Conservation (phyloP, 2,113 vertebrate genomes). For the Panurus biarmicus region DNA sequence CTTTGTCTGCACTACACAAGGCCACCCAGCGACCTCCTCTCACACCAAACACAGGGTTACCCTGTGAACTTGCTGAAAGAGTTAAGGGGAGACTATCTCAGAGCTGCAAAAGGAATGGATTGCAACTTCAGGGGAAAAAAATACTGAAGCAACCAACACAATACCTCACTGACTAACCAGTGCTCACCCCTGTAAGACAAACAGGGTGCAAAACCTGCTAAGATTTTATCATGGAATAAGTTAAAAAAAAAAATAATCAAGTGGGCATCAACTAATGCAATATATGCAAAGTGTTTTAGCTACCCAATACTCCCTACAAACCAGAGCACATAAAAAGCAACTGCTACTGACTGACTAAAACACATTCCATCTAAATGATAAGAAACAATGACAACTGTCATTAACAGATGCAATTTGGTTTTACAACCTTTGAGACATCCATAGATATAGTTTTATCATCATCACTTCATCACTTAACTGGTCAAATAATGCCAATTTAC, state of each 20-base stretch:
- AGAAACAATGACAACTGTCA: neutral
- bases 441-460: neutral
- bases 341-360: neutral
- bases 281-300: neutral
- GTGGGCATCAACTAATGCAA: neutral
- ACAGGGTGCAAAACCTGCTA: neutral
- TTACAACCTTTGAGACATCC: neutral
- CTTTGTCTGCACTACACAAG: neutral
- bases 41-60: neutral
- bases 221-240: neutral
- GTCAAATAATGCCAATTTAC: neutral
- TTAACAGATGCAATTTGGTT: neutral
- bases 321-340: neutral
- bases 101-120: neutral
- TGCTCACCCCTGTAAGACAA: neutral
- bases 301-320: neutral
- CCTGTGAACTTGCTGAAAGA: neutral
- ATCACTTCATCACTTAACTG: neutral
- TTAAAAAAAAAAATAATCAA: neutral
- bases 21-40: neutral
- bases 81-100: neutral
- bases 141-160: neutral
- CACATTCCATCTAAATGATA: neutral
- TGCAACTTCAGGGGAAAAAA: neutral
- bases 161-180: neutral